phyloP scores from a whole-genome alignment of 2,113 vertebrate species.

The Illadopsis cleaveri region DNA sequence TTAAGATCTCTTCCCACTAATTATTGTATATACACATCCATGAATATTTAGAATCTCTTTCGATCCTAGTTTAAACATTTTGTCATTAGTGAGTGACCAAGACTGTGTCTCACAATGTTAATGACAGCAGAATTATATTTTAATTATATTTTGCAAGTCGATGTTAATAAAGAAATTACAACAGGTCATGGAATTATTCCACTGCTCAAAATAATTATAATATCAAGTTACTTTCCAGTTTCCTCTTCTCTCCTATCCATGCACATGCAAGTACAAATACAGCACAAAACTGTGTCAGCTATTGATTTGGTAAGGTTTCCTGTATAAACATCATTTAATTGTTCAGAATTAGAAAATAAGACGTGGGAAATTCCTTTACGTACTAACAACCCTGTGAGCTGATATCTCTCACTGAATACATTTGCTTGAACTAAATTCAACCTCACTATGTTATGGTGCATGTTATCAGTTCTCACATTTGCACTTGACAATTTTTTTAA shows the following conservation, averaged over 20 bases:
- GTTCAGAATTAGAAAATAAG: neutral
- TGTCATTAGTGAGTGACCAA: neutral
- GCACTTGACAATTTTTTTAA: neutral
- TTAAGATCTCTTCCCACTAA: neutral
- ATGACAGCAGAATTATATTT: neutral
- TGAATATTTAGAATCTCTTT: neutral
- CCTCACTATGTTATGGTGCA: fast-evolving
- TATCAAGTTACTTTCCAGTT: neutral
- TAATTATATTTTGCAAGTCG: neutral
- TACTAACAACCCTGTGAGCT: neutral
- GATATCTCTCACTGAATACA: neutral
- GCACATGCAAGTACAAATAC: neutral
- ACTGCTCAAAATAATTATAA: neutral
- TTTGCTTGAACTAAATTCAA: neutral
- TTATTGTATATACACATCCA: neutral
- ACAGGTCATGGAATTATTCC: neutral
- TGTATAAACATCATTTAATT: neutral
- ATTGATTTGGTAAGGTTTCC: neutral
- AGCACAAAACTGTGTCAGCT: neutral
- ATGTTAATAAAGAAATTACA: neutral
- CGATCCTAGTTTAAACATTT: neutral
- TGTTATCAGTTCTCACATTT: neutral
- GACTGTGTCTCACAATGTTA: neutral
- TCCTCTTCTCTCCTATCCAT: neutral
- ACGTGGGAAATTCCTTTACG: neutral